Conservation (phyloP, 2,113 vertebrate genomes). For the Trichechus manatus region DNA sequence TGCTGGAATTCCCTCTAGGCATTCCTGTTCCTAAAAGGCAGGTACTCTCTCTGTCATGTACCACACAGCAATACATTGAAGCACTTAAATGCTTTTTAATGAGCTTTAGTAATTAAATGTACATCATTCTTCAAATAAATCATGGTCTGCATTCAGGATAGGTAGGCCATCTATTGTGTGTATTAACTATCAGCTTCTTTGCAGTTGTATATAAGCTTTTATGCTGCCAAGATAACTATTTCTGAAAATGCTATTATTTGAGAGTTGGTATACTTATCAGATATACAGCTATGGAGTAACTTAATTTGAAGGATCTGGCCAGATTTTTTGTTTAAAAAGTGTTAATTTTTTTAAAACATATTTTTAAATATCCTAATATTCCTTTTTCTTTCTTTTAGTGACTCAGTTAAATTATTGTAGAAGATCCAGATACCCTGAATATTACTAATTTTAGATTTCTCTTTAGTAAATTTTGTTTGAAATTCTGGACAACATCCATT, state of each 20-base stretch:
- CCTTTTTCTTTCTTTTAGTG: not conserved
- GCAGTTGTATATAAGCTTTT: constrained; percentile 37
- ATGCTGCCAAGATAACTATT: not conserved
- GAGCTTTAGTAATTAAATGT: constrained; percentile 53
- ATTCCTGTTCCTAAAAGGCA: constrained; percentile 71
- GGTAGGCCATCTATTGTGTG: constrained; percentile 23
- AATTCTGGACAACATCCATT: constrained; percentile 42
- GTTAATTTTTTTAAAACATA: constrained; percentile 15
- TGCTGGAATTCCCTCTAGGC: constrained; percentile 62
- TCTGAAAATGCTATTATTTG: constrained; percentile 59
- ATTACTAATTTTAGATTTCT: constrained; percentile 51
- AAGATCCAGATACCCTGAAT: constrained; percentile 11
- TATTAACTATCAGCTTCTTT: constrained; percentile 53
- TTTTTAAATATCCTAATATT: constrained; percentile 48
- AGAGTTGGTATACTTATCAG: constrained; percentile 43
- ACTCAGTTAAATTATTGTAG: not conserved
- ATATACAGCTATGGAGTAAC: not conserved
- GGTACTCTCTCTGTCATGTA: constrained; percentile 28
- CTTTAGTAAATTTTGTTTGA: constrained; percentile 63
- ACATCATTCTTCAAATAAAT: constrained; percentile 58
- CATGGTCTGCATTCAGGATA: constrained; percentile 9
- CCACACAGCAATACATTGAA: not conserved
- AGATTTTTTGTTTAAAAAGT: not conserved
- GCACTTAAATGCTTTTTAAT: constrained; percentile 57
- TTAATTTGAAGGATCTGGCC: constrained; percentile 9